Evolutionary conservation across 2,888 invertebrate genomes (phyloP), one percentile per base, ranked within the genome.

Genomic region (Acrocyrtus sp.): DNA sequence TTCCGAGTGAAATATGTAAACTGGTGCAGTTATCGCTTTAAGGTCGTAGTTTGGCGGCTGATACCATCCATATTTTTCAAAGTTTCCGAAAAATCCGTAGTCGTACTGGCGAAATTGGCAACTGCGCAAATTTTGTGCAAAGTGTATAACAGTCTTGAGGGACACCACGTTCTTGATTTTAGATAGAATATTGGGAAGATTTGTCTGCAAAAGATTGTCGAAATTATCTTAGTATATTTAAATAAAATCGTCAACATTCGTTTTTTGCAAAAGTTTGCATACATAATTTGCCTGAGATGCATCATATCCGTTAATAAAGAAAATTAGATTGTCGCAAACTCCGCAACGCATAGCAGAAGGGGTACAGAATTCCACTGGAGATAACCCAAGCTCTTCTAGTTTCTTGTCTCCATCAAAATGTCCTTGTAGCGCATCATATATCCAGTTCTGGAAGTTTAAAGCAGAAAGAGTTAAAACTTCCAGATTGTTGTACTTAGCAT

Each of bases 31-130:
- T 26, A 70, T 34, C 8, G 5, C 10, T 27, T 39, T 27, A 12
- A 70, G 22, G 39, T 62, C 29, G 50, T 62, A 62, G 17, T 24
- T 34, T 0, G 69, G 69, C 12, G 69, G 69, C 17, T 48, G 29
- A 1, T 19, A 15, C n/a, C 48, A 27, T 12, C 60, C 60, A 43
- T 70, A 70, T 22, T 56, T 47, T 39, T 54, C n/a, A 2, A 43
- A 29, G 48, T 70, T 70, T 39, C 62, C 62, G 10, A 22, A 39
- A 19, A 21, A 17, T 19, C 69, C 69, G 24, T 62, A 58, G 26
- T 70, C 62, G 56, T 62, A 70, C 24, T 70, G 4, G 12, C 62
- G 54, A 39, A 70, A 70, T 3, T 47, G 17, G 19, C 69, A 70
- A 22, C 47, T 61, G 6, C 53, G 43, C 6, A 70, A 19, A 22